A percentile compares a stretch with the other conserved stretches of the same genome.
Conservation (phyloP, 2,113 vertebrate genomes). For the Pipa parva region DNA sequence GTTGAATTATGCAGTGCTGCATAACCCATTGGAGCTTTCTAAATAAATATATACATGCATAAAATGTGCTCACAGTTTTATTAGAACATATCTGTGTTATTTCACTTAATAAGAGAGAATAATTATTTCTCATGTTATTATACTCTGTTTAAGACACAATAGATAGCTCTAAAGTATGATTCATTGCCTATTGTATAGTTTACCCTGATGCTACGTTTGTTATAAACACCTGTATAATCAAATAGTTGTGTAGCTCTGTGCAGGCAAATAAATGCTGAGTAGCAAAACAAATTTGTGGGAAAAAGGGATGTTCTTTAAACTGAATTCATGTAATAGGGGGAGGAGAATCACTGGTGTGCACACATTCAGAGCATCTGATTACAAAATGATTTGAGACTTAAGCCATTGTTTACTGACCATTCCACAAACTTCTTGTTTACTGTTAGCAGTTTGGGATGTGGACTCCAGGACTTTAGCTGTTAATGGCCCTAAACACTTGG, state of each 20-base stretch:
- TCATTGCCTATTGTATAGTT: not conserved
- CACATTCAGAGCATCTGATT: conserved; percentile 57
- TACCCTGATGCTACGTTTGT: conserved; percentile 10
- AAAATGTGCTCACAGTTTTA: too few relatives aligned
- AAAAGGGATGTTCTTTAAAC: conserved; percentile 39
- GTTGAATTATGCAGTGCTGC: too few relatives aligned
- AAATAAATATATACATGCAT: too few relatives aligned
- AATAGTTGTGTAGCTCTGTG: conserved; percentile 46
- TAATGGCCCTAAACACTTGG: conserved; percentile 78
- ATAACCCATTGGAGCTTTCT: too few relatives aligned
- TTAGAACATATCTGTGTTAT: too few relatives aligned
- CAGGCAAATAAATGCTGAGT: conserved; percentile 52
- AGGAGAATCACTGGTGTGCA: conserved; percentile 50
- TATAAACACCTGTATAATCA: conserved; percentile 51
- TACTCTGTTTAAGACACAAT: too few relatives aligned
- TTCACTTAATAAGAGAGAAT: too few relatives aligned
- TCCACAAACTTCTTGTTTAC: conserved; percentile 72
- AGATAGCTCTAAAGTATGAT: too few relatives aligned
- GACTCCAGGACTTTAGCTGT: conserved; percentile 73
- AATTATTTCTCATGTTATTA: too few relatives aligned
- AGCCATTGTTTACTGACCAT: conserved; percentile 64
- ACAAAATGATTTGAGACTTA: conserved; percentile 63
- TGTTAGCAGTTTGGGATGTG: conserved; percentile 65
- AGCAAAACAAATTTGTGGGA: conserved; percentile 43
- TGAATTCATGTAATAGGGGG: conserved; percentile 45